These are phyloP conservation scores for Parnassius apollo DNA, from an alignment of 2,888 invertebrate species.

Conservation along the genomic window DNA sequence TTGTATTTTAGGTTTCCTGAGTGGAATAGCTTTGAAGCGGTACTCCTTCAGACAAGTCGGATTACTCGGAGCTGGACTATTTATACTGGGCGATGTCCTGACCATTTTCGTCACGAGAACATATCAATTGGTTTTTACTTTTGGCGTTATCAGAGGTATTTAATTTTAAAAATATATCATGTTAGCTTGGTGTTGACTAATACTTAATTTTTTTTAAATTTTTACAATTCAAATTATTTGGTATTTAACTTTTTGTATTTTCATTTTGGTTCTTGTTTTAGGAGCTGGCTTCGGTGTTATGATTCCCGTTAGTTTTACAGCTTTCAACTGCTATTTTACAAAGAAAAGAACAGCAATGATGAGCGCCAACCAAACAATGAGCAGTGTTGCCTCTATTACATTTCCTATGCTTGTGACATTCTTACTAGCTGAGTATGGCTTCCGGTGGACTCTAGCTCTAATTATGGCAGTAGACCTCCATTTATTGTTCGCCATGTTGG, in stretches of 20 bases:
- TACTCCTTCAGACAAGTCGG: constrained; percentile 85
- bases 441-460: constrained; percentile 85
- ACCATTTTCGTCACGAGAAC: constrained; percentile 84
- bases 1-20: constrained; percentile 81
- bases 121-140: constrained; percentile 83
- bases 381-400: constrained; percentile 85
- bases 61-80: constrained; percentile 83
- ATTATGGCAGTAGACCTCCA: constrained; percentile 85
- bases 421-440: constrained; percentile 83
- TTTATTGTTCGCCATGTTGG: constrained; percentile 84
- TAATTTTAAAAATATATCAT: constrained; percentile 1
- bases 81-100: constrained; percentile 82
- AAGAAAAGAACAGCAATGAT: constrained; percentile 86
- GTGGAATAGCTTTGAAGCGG: constrained; percentile 84
- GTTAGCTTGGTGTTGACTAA: background rate
- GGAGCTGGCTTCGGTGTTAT: constrained; percentile 88
- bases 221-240: no score
- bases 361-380: constrained; percentile 87
- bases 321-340: constrained; percentile 88
- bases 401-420: constrained; percentile 84
- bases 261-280: constrained; percentile 34
- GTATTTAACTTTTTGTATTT: no score
- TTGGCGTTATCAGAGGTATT: constrained; percentile 83
- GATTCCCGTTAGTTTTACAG: constrained; percentile 86
- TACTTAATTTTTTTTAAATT: no score